phyloP scores from a whole-genome alignment of 2,113 vertebrate genomes.

The Typhlomys cinereus region DNA sequence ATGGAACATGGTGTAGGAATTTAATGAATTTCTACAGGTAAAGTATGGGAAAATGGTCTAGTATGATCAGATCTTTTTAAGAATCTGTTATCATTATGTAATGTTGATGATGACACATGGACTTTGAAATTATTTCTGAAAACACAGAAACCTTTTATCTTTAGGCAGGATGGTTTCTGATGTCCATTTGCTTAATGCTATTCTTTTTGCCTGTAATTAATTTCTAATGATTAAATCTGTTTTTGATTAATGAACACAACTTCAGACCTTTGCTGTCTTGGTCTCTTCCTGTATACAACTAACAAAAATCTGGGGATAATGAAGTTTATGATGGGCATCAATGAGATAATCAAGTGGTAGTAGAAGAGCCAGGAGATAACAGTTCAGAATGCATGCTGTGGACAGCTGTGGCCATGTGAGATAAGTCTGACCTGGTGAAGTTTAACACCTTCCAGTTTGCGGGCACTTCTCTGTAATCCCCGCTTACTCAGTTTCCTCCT shows the following conservation, averaged over 20 bases:
- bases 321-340: not conserved
- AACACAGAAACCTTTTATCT: not conserved
- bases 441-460: not conserved
- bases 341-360: not conserved
- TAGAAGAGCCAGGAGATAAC: not conserved
- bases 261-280: not conserved
- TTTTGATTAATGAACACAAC: not conserved
- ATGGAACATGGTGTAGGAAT: not conserved
- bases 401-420: not conserved
- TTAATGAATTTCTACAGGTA: not conserved
- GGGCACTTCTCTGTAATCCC: not conserved
- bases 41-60: not conserved
- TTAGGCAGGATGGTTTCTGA: not conserved
- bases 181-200: not conserved
- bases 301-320: not conserved
- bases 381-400: not conserved
- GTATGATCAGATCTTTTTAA: too few species aligned
- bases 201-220: not conserved
- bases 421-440: not conserved
- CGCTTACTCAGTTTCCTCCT: not conserved
- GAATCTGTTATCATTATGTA: not conserved
- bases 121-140: not conserved
- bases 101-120: not conserved
- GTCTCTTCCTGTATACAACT: not conserved
- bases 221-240: not conserved